Base-by-base conservation (phyloP, 2,113 vertebrate genomes). In the Oceanites oceanicus region DNA sequence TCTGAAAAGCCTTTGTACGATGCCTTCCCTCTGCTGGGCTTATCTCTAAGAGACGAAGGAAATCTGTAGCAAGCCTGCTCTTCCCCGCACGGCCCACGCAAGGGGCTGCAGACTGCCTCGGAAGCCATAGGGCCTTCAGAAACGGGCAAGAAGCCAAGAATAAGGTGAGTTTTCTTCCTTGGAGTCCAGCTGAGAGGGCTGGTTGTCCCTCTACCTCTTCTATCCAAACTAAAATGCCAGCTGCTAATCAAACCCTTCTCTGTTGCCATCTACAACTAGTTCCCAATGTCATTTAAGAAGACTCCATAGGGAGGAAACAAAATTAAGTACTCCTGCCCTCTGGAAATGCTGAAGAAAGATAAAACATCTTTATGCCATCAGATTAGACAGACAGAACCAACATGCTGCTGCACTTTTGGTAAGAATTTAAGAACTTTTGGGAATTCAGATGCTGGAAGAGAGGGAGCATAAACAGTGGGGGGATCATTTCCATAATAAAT, bases 1-100 rank as follows among this genome's bases (percentile, higher is more conserved):
- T 84, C 83, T 94, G 65, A 94, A 93, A 96, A 88, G 67, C 88
- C 76, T 95, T 95, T 94, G 65, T 83, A 68, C 1, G 1, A 84
- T 42, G 82, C 72, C 78, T 92, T 92, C 59, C 59, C 68, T 88
- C 53, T 42, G 89, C 73, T 47, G 47, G 71, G 63, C 72, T 90
- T 76, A 83, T 94, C 88, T 93, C 34, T 20, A 74, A 71, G 68
- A 90, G 68, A 93, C 68, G 90, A 94, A 95, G 56, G 11, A 71
- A 97, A 90, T 55, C 44, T 9, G 1, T 63, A 74, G 61, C 61
- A 91, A 61, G 83, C 65, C 50, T 71, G 86, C 55, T 77, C 72
- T 90, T 84, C 72, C 72, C 68, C 1, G 5, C 72, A 52, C 36
- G 27, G 77, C 10, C 67, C 50, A 16, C 0, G 27, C 55, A 56